phyloP scores from a whole-genome alignment of 2,113 vertebrate species.

The Aegotheles bennettii region DNA sequence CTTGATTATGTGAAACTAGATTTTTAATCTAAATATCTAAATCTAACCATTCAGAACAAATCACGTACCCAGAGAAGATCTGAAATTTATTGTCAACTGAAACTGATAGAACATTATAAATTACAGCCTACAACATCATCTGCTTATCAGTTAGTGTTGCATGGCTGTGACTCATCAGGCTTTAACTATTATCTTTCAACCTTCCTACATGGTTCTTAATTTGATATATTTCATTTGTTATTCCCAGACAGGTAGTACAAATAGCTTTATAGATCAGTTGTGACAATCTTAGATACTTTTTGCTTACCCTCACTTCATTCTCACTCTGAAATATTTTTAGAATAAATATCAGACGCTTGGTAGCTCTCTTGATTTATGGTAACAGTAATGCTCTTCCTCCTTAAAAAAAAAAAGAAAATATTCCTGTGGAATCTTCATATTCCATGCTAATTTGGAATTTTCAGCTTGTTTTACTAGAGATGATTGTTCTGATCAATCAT shows the following conservation, averaged over 20 bases:
- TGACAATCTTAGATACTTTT: not conserved
- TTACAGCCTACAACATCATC: not conserved
- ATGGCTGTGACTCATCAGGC: not conserved
- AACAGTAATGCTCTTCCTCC: not conserved
- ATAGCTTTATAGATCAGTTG: not conserved
- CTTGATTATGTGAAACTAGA: not conserved
- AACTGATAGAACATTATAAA: not conserved
- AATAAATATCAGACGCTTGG: not conserved
- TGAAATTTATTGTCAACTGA: not conserved
- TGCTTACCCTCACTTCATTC: not conserved
- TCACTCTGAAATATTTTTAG: not conserved
- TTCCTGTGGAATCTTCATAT: not conserved
- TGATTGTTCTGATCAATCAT: not conserved
- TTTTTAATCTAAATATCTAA: not conserved
- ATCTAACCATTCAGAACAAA: not conserved
- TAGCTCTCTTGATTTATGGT: not conserved
- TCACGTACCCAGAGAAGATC: not conserved
- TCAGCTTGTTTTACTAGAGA: not conserved
- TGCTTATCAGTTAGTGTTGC: not conserved
- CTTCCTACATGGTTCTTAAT: not conserved
- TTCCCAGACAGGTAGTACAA: not conserved
- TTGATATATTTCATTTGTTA: not conserved
- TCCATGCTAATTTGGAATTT: not conserved
- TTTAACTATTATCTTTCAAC: not conserved
- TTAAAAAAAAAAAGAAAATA: not conserved